Base-by-base conservation (phyloP, 2,797 vertebrate species). In the Zalophus californianus region DNA sequence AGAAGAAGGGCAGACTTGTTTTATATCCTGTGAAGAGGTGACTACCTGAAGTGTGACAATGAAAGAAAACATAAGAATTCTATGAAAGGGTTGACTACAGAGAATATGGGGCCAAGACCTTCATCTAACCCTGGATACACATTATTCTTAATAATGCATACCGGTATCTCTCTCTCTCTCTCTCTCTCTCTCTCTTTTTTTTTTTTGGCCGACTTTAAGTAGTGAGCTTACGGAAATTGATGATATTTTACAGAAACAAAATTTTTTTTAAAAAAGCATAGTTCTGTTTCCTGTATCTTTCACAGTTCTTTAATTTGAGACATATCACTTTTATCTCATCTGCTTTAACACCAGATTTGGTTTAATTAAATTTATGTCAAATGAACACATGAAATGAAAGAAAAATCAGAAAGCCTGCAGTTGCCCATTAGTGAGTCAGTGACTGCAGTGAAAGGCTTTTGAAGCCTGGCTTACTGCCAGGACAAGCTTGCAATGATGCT, bases 361-460 rank as follows among this genome's bases (percentile, higher is more conserved):
- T 99, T 99, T 99, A 99, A 99, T 99, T 99, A 99, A 99, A 99
- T 99, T 99, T 99, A 99, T 99, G 98, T 99, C 98, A 99, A 99
- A 99, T 99, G 99, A 99, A 99, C 98, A 99, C 98, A 99, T 99
- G 98, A 99, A 99, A 99, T 88, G 98, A 98, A 98, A 97, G 96
- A 97, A 99, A 99, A 99, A 99, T 99, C 99, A 99, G 99, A 99
- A 99, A 99, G 98, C 98, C 98, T 98, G 98, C 98, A 99, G 98
- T 99, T 98, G 98, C 99, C 99, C 98, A 99, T 99, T 99, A 99
- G 99, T 98, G 99, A 99, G 98, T 99, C 99, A 99, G 98, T 98
- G 98, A 98, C 98, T 99, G 98, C 98, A 98, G 98, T 98, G 98
- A 99, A 99, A 99, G 98, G 98, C 98, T 99, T 99, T 99, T 99